Evolutionary conservation across 2,888 invertebrate genomes (phyloP).

Genomic region (Lamellibrachia columna): DNA sequence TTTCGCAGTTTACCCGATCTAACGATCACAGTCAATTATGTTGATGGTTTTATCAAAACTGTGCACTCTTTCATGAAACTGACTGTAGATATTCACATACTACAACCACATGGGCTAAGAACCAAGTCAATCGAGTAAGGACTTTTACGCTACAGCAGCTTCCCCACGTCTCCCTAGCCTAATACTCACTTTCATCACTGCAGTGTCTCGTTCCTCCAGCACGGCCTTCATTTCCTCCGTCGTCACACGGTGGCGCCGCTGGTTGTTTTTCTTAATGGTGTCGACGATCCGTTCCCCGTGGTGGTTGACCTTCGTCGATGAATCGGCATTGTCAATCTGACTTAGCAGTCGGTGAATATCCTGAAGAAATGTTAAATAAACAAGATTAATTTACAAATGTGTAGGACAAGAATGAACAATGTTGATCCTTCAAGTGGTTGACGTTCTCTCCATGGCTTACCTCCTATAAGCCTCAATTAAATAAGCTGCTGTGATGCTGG

Average conservation of each 20-base stretch:
- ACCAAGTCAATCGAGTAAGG: too few relatives aligned
- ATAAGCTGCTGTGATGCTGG: too few relatives aligned
- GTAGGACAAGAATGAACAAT: neutral
- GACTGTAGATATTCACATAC: too few relatives aligned
- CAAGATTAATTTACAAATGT: neutral
- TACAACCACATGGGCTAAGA: too few relatives aligned
- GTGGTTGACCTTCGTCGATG: slow-evolving; percentile 5
- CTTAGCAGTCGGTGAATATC: slow-evolving; percentile 9
- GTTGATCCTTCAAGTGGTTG: neutral
- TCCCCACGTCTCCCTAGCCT: neutral
- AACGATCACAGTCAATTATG: too few relatives aligned
- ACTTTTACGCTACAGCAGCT: too few relatives aligned
- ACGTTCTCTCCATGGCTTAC: neutral
- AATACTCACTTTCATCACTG: slow-evolving; percentile 34
- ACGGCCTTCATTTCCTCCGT: slow-evolving; percentile 41
- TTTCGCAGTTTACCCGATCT: too few relatives aligned
- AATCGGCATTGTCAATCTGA: neutral
- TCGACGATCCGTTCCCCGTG: slow-evolving; percentile 30
- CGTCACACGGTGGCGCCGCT: slow-evolving; percentile 28
- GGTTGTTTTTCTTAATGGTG: slow-evolving; percentile 27
- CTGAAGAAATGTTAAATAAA: neutral
- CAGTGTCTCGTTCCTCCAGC: slow-evolving; percentile 38
- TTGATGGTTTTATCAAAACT: too few relatives aligned
- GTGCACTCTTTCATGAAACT: too few relatives aligned
- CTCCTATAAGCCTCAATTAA: neutral